A percentile compares a stretch with the other conserved stretches of the same genome.
These are phyloP conservation scores for Pristionchus mayeri DNA, from an alignment of 2,888 invertebrate genomes.

Conservation along the genomic window DNA sequence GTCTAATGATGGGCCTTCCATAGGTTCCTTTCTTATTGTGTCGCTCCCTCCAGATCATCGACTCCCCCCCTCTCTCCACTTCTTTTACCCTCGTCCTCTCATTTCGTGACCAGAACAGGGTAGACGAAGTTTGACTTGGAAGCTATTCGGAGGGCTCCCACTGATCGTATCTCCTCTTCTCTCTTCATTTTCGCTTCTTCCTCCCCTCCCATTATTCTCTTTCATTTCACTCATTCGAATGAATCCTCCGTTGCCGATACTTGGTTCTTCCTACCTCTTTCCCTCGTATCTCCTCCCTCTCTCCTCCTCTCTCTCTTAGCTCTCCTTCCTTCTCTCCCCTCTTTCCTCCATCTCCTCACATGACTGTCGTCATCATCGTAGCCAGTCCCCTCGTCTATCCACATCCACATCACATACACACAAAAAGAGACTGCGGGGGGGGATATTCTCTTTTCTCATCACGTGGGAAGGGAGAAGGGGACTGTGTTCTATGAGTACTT, in stretches of 20 bases:
- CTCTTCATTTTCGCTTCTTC: background rate
- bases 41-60: background rate
- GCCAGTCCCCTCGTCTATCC: background rate
- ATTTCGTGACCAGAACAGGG: background rate
- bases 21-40: background rate
- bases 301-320: background rate
- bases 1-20: background rate
- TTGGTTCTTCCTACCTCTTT: too few relatives aligned
- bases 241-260: conserved; percentile 1
- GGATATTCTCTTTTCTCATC: background rate
- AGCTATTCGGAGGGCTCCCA: background rate
- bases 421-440: conserved; percentile 6
- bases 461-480: background rate
- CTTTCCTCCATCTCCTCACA: background rate
- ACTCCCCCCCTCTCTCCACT: background rate
- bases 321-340: background rate
- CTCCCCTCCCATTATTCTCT: background rate
- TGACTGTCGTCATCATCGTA: background rate
- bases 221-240: background rate
- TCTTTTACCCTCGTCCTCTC: background rate
- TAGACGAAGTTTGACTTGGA: background rate
- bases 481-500: background rate
- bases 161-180: background rate
- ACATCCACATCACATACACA: background rate
- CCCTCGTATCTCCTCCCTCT: background rate